Base-by-base conservation (phyloP, 2,113 vertebrate genomes). In the Paracanthobrama guichenoti region DNA sequence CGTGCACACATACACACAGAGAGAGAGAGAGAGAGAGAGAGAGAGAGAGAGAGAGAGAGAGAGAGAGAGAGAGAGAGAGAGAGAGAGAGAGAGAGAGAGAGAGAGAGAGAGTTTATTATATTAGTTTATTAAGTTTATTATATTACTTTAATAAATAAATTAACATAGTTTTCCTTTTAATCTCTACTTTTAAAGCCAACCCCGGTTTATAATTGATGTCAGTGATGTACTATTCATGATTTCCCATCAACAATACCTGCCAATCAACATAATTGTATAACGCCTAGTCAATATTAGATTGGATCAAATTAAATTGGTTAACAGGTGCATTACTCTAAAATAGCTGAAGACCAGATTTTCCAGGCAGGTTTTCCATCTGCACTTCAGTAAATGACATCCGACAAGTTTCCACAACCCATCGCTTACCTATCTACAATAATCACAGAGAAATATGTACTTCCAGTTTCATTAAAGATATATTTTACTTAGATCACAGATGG, bases 391-490 rank as follows among this genome's bases (percentile, higher is more conserved):
- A 66, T 9, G 11, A 66, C n/a, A 64, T 28, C 39, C 2, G 6
- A 55, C 28, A 35, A 31, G 20, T 35, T 71, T 28, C 28, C 10
- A 13, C 16, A 69, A 48, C 60, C 60, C 44, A 46, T 24, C 24
- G 0, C 60, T 81, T 55, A 35, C 44, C 24, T 31, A 35, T 71
- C 46, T 67, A 71, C 64, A 81, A 14, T 50, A 24, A 55, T 71
- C 64, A 55, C 8, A n/a, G 64, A 81, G 46, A 46, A 81, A 35
- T 67, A 53, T 55, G 46, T 42, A 24, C 28, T 67, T 67, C 16
- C 28, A 22, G 6, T 55, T 81, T 71, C 28, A 53, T 81, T 57
- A 53, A 81, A 81, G 24, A 67, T 80, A 64, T 28, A 79, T 79
- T 67, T 67, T 67, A 71, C 64, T 69, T 12, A 2, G 12, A 71